Evolutionary conservation across 2,888 invertebrate genomes (phyloP).

Genomic region (Temnothorax ravouxi): DNA sequence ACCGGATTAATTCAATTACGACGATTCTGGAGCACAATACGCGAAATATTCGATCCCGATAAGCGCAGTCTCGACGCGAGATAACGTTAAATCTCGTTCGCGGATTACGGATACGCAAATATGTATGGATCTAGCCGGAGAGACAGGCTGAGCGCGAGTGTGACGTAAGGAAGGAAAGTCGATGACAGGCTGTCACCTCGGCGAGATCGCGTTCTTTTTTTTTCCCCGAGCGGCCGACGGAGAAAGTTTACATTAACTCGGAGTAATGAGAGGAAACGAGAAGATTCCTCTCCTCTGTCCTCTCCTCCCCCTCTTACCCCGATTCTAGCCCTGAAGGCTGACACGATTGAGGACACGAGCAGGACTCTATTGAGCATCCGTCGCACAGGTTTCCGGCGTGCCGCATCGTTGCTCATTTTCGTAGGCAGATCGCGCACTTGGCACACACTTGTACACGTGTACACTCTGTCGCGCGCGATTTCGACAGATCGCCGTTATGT

Average conservation of each 20-base stretch:
- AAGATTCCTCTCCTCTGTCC: neutral
- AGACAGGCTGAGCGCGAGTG: conserved; percentile 24
- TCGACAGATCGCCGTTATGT: neutral
- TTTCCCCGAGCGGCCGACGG: conserved; percentile 12
- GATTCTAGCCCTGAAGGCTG: conserved; percentile 42
- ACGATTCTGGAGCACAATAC: neutral
- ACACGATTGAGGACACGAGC: conserved; percentile 19
- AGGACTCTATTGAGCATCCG: conserved; percentile 32
- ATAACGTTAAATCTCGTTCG: conserved; percentile 15
- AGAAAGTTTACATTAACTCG: conserved; percentile 49
- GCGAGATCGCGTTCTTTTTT: conserved; percentile 19
- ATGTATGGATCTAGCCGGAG: neutral
- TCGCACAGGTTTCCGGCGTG: neutral
- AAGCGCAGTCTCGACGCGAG: conserved; percentile 1
- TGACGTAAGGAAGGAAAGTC: conserved; percentile 74
- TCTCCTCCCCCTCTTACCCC: conserved; percentile 57
- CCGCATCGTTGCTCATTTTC: conserved; percentile 29
- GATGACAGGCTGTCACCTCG: conserved; percentile 56
- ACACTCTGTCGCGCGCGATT: neutral
- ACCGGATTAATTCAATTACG: neutral
- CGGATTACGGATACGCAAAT: neutral
- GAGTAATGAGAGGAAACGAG: neutral
- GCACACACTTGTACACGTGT: too few relatives aligned
- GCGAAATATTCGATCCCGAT: neutral
- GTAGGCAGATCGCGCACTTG: neutral